A percentile compares a stretch with the other conserved stretches of the same genome.
Conservation (phyloP, 2,797 vertebrate genomes). For the Aplochiton taeniatus region DNA sequence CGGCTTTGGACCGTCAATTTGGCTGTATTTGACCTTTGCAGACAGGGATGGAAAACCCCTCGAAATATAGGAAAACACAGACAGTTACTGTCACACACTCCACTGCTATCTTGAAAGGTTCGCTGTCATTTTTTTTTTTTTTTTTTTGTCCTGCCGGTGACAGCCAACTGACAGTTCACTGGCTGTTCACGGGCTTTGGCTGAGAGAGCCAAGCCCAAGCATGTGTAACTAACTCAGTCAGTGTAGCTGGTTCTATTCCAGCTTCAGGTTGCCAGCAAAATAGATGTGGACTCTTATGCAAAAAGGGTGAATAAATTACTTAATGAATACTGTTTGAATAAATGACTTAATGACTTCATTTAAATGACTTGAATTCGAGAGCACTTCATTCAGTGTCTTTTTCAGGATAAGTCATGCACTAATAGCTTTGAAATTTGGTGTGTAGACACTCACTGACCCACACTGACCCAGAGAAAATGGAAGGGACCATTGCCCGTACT, state of each 20-base stretch:
- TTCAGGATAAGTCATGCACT: no score
- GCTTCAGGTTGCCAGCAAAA: no score
- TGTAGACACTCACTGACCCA: constrained; percentile 30
- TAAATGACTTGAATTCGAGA: no score
- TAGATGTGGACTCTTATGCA: not conserved
- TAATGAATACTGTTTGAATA: constrained; percentile 16
- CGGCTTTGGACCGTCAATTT: no score
- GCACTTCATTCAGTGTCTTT: no score
- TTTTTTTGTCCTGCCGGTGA: constrained; percentile 46
- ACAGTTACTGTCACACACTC: constrained; percentile 66
- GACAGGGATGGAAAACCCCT: not conserved
- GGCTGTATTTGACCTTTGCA: not conserved
- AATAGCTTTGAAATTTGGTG: constrained; percentile 17
- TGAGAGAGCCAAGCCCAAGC: constrained; percentile 49
- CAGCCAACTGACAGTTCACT: constrained; percentile 39
- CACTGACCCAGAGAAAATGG: constrained; percentile 22
- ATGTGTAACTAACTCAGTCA: constrained; percentile 42
- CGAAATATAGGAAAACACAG: constrained; percentile 35
- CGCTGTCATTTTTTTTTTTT: constrained; percentile 42
- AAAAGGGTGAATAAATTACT: constrained; percentile 23
- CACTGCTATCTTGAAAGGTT: constrained; percentile 61
- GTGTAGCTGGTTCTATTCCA: constrained; percentile 32
- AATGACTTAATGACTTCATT: no score
- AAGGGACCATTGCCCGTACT: constrained; percentile 20
- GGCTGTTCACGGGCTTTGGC: constrained; percentile 40